Evolutionary conservation across 2,888 invertebrate genomes (phyloP), one percentile per base, ranked within the genome.

Genomic region (Polydrusus pterygomalis): DNA sequence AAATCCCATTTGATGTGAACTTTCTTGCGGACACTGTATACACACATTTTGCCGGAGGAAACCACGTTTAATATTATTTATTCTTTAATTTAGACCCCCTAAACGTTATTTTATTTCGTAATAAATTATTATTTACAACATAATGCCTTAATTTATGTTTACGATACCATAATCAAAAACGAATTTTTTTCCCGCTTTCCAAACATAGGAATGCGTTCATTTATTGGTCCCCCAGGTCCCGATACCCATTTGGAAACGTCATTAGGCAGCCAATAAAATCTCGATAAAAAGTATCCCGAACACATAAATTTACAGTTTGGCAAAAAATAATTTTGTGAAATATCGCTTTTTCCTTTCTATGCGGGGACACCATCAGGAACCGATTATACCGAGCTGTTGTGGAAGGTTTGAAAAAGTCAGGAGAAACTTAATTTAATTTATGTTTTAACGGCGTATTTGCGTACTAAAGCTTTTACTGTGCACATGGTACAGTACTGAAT

Each of bases 261-360:
- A 38, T 60, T 60, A 60, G 58, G 58, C 15, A 2, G 25, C 17
- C 38, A 34, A 60, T 60, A 60, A 60, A 56, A 56, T 56, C 38
- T 38, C 58, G 17, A 60, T 60, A 60, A 60, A 60, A 60, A 60
- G 40, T 60, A 38, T 60, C 38, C 58, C 38, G 3, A 60, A 38
- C 30, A 9, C 38, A 18, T 60, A 60, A 60, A 60, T 40, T 60
- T 7, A 1, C 13, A 17, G 15, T 38, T 60, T 60, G 38, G 15
- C 18, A 60, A 10, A 38, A 38, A 38, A 60, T 60, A 40, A 60
- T 60, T 60, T 60, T 17, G 18, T 38, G 17, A 38, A 60, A 60
- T 60, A 40, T 60, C 10, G 17, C 58, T 15, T 60, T 60, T 38
- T 34, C 5, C 58, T 58, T n/a, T n/a, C 2, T n/a, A n/a, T 8